phyloP scores from a whole-genome alignment of 2,797 vertebrate species.

The Arremon brunneinucha region DNA sequence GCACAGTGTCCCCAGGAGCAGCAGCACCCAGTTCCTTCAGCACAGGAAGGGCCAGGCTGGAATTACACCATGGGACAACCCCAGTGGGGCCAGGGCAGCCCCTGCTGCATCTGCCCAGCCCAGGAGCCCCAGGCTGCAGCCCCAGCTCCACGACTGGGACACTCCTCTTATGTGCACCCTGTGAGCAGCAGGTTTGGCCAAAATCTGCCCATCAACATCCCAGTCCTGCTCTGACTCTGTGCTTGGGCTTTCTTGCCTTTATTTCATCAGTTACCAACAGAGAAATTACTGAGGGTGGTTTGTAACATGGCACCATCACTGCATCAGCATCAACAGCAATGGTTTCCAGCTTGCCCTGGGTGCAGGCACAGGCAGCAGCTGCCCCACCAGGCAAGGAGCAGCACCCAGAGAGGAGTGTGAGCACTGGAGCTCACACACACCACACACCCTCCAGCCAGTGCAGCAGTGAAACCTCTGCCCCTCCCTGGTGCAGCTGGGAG shows the following conservation, averaged over 20 bases:
- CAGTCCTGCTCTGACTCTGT: background rate
- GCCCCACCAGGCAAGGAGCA: accelerated
- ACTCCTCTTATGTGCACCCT: too few species aligned
- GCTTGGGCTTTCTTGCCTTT: background rate
- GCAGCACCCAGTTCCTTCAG: accelerated
- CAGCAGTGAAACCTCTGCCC: background rate
- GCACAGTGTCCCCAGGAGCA: background rate
- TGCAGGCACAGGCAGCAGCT: accelerated
- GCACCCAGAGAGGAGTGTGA: accelerated
- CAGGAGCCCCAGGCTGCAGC: background rate
- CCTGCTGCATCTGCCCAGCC: accelerated
- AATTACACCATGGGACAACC: accelerated
- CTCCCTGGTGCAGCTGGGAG: accelerated
- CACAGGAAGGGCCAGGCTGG: background rate
- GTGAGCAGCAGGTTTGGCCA: background rate
- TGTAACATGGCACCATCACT: accelerated
- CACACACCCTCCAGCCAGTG: background rate
- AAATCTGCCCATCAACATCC: background rate
- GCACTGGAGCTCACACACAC: background rate
- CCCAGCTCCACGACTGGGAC: accelerated
- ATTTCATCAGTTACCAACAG: background rate
- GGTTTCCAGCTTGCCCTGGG: background rate
- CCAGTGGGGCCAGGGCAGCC: accelerated
- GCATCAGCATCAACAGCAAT: accelerated
- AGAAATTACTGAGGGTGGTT: background rate